These are phyloP conservation scores for Fissipunctia ypsillon DNA, from an alignment of 2,888 invertebrate species.

Conservation along the genomic window DNA sequence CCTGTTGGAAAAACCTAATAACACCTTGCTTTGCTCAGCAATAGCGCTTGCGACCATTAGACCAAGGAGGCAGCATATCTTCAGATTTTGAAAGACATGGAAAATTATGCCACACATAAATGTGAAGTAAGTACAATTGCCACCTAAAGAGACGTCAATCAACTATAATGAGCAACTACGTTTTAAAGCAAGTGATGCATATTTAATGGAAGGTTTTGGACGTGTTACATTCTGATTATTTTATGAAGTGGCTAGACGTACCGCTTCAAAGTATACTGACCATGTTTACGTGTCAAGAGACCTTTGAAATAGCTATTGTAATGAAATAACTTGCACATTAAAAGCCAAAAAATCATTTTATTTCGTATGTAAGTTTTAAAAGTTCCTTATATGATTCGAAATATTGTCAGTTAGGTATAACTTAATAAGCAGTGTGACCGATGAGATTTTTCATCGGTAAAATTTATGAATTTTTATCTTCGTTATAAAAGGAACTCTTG, in stretches of 20 bases:
- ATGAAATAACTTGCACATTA: neutral
- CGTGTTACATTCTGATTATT: conserved; percentile 56
- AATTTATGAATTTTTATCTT: neutral
- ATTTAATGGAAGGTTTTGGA: conserved; percentile 49
- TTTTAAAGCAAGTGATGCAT: conserved; percentile 41
- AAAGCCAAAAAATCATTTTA: neutral
- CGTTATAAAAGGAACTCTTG: neutral
- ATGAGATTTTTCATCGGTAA: no score
- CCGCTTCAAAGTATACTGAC: conserved; percentile 42
- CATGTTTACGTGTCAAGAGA: conserved; percentile 13
- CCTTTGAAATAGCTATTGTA: neutral
- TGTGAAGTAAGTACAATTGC: neutral
- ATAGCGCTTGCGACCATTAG: no score
- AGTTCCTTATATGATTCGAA: neutral
- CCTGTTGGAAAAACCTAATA: no score
- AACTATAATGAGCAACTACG: conserved; percentile 23
- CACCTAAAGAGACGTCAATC: conserved; percentile 24
- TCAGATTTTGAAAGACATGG: neutral
- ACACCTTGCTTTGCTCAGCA: no score
- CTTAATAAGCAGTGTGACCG: no score
- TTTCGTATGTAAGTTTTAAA: neutral
- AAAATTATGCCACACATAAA: neutral
- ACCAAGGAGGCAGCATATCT: neutral
- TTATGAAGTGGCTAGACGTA: conserved; percentile 56
- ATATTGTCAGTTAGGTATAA: neutral